phyloP scores from a whole-genome alignment of 2,113 vertebrate genomes.

The Otus sunia region DNA sequence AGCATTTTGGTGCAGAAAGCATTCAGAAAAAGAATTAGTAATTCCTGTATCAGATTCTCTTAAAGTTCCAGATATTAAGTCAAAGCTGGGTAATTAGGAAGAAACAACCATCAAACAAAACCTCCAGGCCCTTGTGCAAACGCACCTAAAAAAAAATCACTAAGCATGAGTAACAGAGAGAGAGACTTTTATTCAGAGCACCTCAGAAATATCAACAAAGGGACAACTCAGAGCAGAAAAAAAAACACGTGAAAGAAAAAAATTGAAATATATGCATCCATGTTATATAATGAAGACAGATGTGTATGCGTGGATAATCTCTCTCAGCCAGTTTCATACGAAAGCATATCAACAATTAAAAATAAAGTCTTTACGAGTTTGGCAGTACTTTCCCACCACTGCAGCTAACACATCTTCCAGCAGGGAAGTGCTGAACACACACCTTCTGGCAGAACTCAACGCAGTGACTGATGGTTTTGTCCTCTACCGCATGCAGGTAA shows the following conservation, averaged over 20 bases:
- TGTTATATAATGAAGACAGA: not conserved
- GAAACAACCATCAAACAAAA: not conserved
- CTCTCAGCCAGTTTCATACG: not conserved
- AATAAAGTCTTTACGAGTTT: not conserved
- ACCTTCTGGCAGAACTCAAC: not conserved
- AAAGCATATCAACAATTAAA: not conserved
- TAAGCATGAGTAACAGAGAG: not conserved
- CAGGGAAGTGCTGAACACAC: not conserved
- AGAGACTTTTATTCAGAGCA: not conserved
- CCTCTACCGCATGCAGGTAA: not conserved
- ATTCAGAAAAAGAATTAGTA: not conserved
- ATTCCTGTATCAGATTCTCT: not conserved
- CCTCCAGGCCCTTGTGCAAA: not conserved
- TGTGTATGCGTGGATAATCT: not conserved
- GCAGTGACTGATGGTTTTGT: not conserved
- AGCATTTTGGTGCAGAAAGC: not conserved
- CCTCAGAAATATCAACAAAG: not conserved
- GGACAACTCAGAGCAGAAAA: not conserved
- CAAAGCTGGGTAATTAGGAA: not conserved
- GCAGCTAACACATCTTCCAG: not conserved
- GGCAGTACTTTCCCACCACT: not conserved
- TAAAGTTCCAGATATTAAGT: not conserved
- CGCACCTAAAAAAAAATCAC: not conserved
- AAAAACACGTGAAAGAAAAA: rapidly evolving
- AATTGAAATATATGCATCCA: not conserved